Conservation (phyloP, 30 jellyfish, hydroid and myxozoan species). For the Chironex yamaguchii region DNA sequence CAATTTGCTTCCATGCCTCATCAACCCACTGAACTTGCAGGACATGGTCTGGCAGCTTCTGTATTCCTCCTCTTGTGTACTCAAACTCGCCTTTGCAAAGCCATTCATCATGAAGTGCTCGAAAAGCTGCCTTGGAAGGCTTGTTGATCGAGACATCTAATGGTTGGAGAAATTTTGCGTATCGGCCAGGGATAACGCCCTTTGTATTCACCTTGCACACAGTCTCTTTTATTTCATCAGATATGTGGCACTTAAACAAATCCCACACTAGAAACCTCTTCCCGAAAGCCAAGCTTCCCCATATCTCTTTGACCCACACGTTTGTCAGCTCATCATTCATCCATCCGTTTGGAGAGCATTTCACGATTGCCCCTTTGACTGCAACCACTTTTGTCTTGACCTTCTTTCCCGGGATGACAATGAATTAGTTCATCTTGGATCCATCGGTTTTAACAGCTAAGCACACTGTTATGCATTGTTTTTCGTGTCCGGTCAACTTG, state of each 20-base stretch:
- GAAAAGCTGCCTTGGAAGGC: conserved; percentile 2
- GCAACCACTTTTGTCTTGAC: conserved; percentile 26
- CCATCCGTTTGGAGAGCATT: conserved; percentile 40
- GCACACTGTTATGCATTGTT: conserved; percentile 25
- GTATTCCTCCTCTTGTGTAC: conserved; percentile 48
- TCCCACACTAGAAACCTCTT: conserved; percentile 41
- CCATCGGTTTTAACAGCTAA: conserved; percentile 15
- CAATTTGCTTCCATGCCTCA: conserved; percentile 60
- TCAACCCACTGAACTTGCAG: conserved; percentile 70
- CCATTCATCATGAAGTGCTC: conserved; percentile 27
- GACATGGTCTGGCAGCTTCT: conserved; percentile 55
- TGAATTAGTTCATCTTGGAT: no score
- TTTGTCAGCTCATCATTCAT: conserved; percentile 16
- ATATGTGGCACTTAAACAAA: conserved; percentile 24
- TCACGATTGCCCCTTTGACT: conserved; percentile 34
- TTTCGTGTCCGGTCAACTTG: no score
- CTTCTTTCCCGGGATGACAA: conserved; percentile 32
- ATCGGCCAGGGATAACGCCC: no score
- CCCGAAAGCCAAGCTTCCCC: conserved; percentile 35
- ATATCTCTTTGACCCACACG: not conserved
- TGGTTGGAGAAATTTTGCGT: conserved; percentile 21
- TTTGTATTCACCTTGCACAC: not conserved
- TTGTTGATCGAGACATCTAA: not conserved
- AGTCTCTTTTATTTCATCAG: conserved; percentile 11
- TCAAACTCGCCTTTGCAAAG: conserved; percentile 48